Evolutionary conservation across 2,113 vertebrate species (phyloP).

Genomic region (Cercocebus atys): DNA sequence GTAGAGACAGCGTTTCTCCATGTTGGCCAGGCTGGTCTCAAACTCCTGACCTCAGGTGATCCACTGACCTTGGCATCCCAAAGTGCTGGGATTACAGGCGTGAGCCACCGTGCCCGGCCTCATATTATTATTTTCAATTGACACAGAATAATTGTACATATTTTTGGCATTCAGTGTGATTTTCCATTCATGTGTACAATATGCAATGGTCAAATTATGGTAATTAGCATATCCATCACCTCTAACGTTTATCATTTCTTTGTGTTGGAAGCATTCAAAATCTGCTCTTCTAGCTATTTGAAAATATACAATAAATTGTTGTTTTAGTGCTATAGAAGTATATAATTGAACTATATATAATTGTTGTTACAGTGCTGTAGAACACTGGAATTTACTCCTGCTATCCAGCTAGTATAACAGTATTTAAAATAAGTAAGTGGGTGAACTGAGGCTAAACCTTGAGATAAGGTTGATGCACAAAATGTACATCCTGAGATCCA

Average conservation of each 20-base stretch:
- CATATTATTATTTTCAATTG: neutral
- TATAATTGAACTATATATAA: too few species aligned
- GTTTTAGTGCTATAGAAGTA: too few species aligned
- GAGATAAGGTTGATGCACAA: neutral
- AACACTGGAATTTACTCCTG: neutral
- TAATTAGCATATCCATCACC: neutral
- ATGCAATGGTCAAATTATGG: neutral
- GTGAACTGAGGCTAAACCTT: neutral
- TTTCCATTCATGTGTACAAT: neutral
- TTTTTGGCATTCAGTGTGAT: neutral
- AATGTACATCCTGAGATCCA: neutral
- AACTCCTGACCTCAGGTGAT: too few species aligned
- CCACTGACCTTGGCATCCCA: too few species aligned
- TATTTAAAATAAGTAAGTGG: conserved; percentile 14
- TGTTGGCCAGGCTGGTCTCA: too few species aligned
- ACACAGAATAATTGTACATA: neutral
- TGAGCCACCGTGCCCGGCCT: too few species aligned
- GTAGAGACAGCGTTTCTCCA: too few species aligned
- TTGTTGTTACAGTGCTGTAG: too few species aligned
- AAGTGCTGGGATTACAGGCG: too few species aligned
- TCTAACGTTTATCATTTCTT: neutral
- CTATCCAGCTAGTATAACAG: neutral
- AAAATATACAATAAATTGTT: neutral
- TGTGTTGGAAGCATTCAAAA: neutral
- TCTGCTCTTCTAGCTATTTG: neutral